These are phyloP conservation scores for Polietes domitor DNA, from an alignment of 2,888 invertebrate species.

Conservation along the genomic window DNA sequence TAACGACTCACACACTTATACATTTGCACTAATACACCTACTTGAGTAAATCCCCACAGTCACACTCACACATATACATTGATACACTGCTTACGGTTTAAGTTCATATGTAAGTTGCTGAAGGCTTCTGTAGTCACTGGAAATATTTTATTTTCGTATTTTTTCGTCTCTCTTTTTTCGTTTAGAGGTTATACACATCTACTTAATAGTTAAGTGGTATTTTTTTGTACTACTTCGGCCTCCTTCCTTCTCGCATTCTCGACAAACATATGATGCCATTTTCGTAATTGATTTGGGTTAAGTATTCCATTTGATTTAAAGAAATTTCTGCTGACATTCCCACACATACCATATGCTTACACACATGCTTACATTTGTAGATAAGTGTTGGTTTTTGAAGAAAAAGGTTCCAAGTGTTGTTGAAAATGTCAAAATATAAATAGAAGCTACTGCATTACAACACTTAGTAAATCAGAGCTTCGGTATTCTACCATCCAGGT, in stretches of 20 bases:
- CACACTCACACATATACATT: not conserved
- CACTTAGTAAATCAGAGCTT: too few species aligned
- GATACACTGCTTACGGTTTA: not conserved
- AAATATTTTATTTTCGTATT: not conserved
- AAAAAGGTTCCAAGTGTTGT: not conserved
- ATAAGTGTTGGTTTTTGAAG: not conserved
- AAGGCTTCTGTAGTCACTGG: not conserved
- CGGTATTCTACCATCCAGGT: too few species aligned
- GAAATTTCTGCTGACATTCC: not conserved
- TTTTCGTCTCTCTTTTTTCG: not conserved
- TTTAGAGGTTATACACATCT: not conserved
- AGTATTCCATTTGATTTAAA: constrained; percentile 11
- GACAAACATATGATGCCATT: not conserved
- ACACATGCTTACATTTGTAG: too few species aligned
- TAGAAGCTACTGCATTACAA: not conserved
- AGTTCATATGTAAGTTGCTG: too few species aligned
- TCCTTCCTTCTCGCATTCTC: too few species aligned
- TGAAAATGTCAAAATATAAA: constrained; percentile 10
- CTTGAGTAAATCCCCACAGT: not conserved
- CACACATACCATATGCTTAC: too few species aligned
- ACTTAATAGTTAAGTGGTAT: not conserved
- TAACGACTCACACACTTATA: not conserved
- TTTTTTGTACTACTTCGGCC: not conserved
- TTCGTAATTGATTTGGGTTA: constrained; percentile 32
- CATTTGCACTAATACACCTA: not conserved